A percentile compares a stretch with the other conserved stretches of the same genome.
Conservation (phyloP, 2,888 invertebrate species). For the Caenorhabditis macrosperma region DNA sequence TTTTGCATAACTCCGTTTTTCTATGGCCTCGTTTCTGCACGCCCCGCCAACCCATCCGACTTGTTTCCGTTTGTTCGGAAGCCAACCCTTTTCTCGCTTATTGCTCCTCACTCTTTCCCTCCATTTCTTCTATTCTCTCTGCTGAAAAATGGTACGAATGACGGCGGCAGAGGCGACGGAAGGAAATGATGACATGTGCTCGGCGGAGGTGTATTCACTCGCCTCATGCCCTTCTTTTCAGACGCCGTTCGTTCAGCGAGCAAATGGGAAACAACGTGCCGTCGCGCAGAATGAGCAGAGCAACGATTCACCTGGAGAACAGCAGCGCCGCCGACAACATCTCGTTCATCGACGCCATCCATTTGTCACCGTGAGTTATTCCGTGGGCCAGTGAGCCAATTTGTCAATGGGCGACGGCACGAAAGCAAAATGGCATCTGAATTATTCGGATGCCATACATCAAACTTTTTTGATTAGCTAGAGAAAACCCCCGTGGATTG, state of each 20-base stretch:
- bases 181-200: conserved; percentile 11
- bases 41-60: conserved; percentile 34
- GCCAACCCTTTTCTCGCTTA: conserved; percentile 41
- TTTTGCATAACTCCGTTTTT: conserved; percentile 16
- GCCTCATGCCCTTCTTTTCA: conserved; percentile 39
- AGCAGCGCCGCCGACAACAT: conserved; percentile 49
- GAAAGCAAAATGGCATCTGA: background rate
- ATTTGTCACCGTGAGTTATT: conserved; percentile 49
- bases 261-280: conserved; percentile 61
- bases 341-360: conserved; percentile 54
- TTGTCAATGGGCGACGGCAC: background rate
- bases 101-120: conserved; percentile 27
- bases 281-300: conserved; percentile 58
- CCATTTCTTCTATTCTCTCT: background rate
- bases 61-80: conserved; percentile 48
- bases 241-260: conserved; percentile 58
- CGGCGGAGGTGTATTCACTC: conserved; percentile 17
- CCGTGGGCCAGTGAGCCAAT: background rate
- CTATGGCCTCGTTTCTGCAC: conserved; percentile 2
- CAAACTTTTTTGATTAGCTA: too few species aligned
- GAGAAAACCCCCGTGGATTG: too few species aligned
- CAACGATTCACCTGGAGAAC: conserved; percentile 59
- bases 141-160: conserved; percentile 26
- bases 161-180: conserved; percentile 5
- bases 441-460: too few species aligned